Evolutionary conservation across 2,888 invertebrate species (phyloP).

Genomic region (Stenchaetothrips biformis): DNA sequence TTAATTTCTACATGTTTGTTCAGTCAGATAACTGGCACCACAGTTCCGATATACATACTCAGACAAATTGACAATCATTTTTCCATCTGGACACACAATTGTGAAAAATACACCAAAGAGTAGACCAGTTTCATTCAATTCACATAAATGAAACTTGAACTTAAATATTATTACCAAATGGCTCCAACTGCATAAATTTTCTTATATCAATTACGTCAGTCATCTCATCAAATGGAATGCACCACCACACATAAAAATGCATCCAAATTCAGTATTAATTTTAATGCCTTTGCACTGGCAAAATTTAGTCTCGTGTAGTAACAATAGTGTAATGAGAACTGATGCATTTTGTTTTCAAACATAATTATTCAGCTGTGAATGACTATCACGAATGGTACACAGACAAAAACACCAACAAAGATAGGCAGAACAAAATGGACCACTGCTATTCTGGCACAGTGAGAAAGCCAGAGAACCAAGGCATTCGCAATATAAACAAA

Average conservation of each 20-base stretch:
- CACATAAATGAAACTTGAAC: background rate
- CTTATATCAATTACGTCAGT: slow-evolving; percentile 12
- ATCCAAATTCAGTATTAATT: background rate
- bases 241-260: background rate
- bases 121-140: background rate
- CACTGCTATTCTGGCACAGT: slow-evolving; percentile 22
- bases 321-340: slow-evolving; percentile 5
- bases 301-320: background rate
- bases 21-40: slow-evolving; percentile 8
- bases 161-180: background rate
- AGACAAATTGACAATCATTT: slow-evolving; percentile 14
- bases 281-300: background rate
- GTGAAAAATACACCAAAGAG: background rate
- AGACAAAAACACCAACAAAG: slow-evolving; percentile 23
- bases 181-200: background rate
- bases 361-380: background rate
- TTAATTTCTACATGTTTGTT: slow-evolving; percentile 22
- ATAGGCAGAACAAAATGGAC: slow-evolving; percentile 18
- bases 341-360: background rate
- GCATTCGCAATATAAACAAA: slow-evolving; percentile 17
- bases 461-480: slow-evolving; percentile 22
- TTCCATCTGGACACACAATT: background rate
- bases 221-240: background rate
- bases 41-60: background rate
- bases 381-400: slow-evolving; percentile 14